A percentile compares a stretch with the other conserved stretches of the same genome.
Evolutionary conservation across 2,797 vertebrate genomes (phyloP).

Genomic region (Diplodus puntazzo): DNA sequence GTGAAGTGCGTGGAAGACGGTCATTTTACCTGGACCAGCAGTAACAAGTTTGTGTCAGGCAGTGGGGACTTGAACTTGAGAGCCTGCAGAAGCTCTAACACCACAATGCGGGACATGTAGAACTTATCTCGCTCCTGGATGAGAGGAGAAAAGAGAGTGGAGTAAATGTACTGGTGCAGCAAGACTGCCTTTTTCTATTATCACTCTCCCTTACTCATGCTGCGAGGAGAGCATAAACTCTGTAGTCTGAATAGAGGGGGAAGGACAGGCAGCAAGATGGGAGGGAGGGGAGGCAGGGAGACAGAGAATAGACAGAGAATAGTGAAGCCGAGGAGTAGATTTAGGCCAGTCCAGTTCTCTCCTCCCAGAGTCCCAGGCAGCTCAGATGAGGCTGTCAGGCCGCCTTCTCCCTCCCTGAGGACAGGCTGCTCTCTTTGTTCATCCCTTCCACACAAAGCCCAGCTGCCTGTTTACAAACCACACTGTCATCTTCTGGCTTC

Average conservation of each 20-base stretch:
- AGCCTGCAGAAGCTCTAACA: slow-evolving; percentile 96
- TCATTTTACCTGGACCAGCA: slow-evolving; percentile 94
- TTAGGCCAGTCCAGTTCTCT: slow-evolving; percentile 85
- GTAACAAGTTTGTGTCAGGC: slow-evolving; percentile 96
- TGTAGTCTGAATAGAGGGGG: slow-evolving; percentile 76
- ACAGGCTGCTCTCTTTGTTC: slow-evolving; percentile 84
- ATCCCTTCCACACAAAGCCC: slow-evolving; percentile 83
- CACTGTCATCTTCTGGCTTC: slow-evolving; percentile 81
- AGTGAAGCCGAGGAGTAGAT: slow-evolving; percentile 82
- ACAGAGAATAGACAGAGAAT: slow-evolving; percentile 78
- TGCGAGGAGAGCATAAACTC: slow-evolving; percentile 77
- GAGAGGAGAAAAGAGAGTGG: slow-evolving; percentile 68
- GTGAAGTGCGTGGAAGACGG: slow-evolving; percentile 6
- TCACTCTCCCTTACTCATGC: slow-evolving; percentile 79
- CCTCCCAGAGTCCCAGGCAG: slow-evolving; percentile 84
- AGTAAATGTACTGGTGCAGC: slow-evolving; percentile 82
- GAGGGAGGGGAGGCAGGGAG: slow-evolving; percentile 64
- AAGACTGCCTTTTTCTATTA: slow-evolving; percentile 82
- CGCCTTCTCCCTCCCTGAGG: slow-evolving; percentile 81
- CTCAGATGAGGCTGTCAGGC: slow-evolving; percentile 83
- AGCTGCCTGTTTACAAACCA: slow-evolving; percentile 86
- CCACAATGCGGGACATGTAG: slow-evolving; percentile 97
- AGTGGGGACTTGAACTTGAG: slow-evolving; percentile 98
- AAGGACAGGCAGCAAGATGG: slow-evolving; percentile 70
- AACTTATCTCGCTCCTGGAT: slow-evolving; percentile 98